phyloP scores from a whole-genome alignment of 2,888 invertebrate genomes.

The Hydriomena furcata region DNA sequence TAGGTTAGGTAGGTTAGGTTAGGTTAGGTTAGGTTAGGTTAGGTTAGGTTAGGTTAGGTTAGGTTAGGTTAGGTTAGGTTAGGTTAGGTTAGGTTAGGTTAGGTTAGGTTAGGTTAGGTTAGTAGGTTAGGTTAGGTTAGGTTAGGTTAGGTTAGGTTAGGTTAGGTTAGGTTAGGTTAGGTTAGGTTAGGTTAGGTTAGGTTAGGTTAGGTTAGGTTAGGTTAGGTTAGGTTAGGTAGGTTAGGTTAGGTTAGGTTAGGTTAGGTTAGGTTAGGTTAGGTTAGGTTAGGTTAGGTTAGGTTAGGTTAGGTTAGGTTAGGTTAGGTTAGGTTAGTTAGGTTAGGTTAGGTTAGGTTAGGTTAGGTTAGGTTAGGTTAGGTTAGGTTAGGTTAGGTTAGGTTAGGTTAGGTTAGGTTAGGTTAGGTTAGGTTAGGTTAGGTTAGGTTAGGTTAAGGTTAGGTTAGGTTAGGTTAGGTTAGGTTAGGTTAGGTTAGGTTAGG shows the following conservation, averaged over 20 bases:
- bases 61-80: slow-evolving; percentile 28
- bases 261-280: slow-evolving; percentile 24
- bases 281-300: slow-evolving; percentile 26
- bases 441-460: slow-evolving; percentile 31
- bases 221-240: slow-evolving; percentile 24
- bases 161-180: slow-evolving; percentile 35
- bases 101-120: slow-evolving; percentile 35
- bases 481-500: slow-evolving; percentile 31
- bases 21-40: slow-evolving; percentile 31
- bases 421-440: slow-evolving; percentile 35
- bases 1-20: slow-evolving; percentile 25
- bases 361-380: slow-evolving; percentile 33
- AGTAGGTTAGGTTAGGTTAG: slow-evolving; percentile 39
- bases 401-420: slow-evolving; percentile 37
- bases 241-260: slow-evolving; percentile 30
- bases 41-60: slow-evolving; percentile 32
- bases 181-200: slow-evolving; percentile 33
- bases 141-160: slow-evolving; percentile 34
- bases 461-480: slow-evolving; percentile 32
- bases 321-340: slow-evolving; percentile 32
- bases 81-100: slow-evolving; percentile 32
- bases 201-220: slow-evolving; percentile 28
- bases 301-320: slow-evolving; percentile 34
- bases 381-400: slow-evolving; percentile 38
- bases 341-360: slow-evolving; percentile 29